Evolutionary conservation across 2,797 vertebrate genomes (phyloP).

Genomic region (Vipera ursinii): DNA sequence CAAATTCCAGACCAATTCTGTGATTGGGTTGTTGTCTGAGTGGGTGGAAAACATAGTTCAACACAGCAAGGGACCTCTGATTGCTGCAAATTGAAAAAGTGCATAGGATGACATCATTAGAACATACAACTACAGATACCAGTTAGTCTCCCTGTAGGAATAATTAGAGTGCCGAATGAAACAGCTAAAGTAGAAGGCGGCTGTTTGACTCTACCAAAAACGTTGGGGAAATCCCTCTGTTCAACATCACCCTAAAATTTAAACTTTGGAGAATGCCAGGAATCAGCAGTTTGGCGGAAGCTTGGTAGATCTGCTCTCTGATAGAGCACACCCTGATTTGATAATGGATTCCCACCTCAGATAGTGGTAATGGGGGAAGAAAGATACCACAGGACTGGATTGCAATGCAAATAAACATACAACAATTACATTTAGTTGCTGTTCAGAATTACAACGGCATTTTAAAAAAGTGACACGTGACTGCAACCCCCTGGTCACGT

Average conservation of each 20-base stretch:
- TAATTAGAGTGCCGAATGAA: not conserved
- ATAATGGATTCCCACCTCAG: not conserved
- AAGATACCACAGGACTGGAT: not conserved
- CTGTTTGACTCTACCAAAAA: not conserved
- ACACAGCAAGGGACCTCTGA: not conserved
- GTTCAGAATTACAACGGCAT: no score
- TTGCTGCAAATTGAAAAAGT: not conserved
- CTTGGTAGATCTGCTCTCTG: not conserved
- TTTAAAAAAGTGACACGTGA: no score
- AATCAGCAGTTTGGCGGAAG: not conserved
- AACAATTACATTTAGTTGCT: no score
- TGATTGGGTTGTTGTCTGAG: conserved; percentile 16
- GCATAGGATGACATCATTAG: not conserved
- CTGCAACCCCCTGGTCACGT: no score
- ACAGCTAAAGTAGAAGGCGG: not conserved
- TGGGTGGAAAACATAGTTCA: conserved; percentile 58
- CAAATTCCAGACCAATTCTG: no score
- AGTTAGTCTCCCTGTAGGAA: not conserved
- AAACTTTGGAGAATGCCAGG: not conserved
- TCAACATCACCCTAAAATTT: not conserved
- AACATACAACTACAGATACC: not conserved
- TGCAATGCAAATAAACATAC: not conserved
- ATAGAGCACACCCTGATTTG: not conserved
- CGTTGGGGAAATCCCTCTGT: not conserved
- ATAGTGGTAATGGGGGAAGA: not conserved